Evolutionary conservation across 1,140 invertebrate genomes (phyloP).

Genomic region (Branchinecta lindahli): DNA sequence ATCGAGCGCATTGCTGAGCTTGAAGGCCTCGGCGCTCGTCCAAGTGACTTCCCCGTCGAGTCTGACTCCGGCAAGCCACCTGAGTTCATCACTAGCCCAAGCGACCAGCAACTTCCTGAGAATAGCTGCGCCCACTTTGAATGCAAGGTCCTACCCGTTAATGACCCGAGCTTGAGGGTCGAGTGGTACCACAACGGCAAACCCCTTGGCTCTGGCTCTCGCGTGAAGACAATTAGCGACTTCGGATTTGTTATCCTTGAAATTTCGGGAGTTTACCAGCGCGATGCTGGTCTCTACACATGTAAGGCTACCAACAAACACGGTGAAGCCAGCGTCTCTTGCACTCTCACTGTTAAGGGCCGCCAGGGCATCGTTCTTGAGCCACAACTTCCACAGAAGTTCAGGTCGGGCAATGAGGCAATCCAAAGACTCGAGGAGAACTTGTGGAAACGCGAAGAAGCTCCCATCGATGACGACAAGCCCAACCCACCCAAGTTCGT

Average conservation of each 20-base stretch:
- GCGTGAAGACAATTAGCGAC: constrained; percentile 80
- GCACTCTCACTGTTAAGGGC: constrained; percentile 64
- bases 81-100: constrained; percentile 74
- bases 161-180: constrained; percentile 78
- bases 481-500: constrained; percentile 69
- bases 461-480: constrained; percentile 56
- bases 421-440: constrained; percentile 78
- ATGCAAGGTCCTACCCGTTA: constrained; percentile 70
- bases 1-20: constrained; percentile 84
- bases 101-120: constrained; percentile 66
- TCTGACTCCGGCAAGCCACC: constrained; percentile 75
- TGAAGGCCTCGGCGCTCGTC: constrained; percentile 56
- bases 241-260: constrained; percentile 87
- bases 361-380: constrained; percentile 74
- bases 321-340: constrained; percentile 71
- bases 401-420: constrained; percentile 67
- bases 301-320: constrained; percentile 81
- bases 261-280: constrained; percentile 67
- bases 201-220: constrained; percentile 63
- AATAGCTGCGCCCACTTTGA: constrained; percentile 84
- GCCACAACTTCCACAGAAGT: constrained; percentile 71
- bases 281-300: constrained; percentile 74
- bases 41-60: constrained; percentile 39
- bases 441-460: constrained; percentile 70
- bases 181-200: constrained; percentile 96